These are phyloP conservation scores for Limnodromus scolopaceus DNA, from an alignment of 2,797 vertebrate species.

Conservation along the genomic window DNA sequence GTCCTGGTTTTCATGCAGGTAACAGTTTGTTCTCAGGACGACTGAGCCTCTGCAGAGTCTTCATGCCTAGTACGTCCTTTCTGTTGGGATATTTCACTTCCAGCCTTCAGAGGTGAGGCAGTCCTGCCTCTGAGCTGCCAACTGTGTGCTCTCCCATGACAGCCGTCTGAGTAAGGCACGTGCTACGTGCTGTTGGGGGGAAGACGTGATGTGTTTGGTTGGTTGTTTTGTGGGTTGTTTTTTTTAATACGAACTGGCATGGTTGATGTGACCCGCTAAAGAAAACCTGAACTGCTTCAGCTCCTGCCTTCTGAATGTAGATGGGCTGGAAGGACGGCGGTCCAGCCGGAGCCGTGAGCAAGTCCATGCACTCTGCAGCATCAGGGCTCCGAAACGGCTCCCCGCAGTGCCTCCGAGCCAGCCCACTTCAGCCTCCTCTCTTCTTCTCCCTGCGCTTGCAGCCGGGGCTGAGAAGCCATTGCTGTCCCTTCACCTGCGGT, in stretches of 20 bases:
- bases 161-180: fast-evolving
- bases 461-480: fast-evolving
- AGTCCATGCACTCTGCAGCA: fast-evolving
- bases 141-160: background rate
- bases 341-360: background rate
- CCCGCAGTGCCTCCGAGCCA: fast-evolving
- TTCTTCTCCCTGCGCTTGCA: too few relatives aligned
- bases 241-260: fast-evolving
- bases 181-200: background rate
- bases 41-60: background rate
- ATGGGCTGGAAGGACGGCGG: fast-evolving
- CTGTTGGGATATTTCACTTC: background rate
- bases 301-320: background rate
- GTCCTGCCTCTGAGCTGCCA: background rate
- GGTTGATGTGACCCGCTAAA: background rate
- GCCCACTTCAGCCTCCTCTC: too few relatives aligned
- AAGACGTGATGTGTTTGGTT: background rate
- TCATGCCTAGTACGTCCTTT: background rate
- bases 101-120: background rate
- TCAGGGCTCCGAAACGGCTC: fast-evolving
- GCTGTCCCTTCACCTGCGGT: background rate
- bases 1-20: background rate
- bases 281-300: background rate
- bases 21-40: background rate
- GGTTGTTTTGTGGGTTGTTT: background rate